Conservation (phyloP, 2,888 invertebrate genomes). For the Gnatocerus cornutus region DNA sequence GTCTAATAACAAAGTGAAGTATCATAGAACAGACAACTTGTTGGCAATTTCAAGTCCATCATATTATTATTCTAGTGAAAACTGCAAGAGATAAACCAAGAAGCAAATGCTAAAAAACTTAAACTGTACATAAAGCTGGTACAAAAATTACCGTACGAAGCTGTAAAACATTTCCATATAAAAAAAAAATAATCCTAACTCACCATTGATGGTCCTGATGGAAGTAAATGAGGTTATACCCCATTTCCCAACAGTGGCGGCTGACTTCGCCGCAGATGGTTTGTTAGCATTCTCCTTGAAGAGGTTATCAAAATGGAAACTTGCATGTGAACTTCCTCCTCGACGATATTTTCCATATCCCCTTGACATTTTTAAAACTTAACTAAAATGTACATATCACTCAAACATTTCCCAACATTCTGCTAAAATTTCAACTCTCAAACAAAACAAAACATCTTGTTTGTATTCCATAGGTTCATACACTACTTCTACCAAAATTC, state of each 20-base stretch:
- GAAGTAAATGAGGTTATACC: conserved; percentile 95
- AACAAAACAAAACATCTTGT: conserved; percentile 3
- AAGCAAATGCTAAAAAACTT: no score
- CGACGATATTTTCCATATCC: conserved; percentile 72
- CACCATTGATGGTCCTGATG: conserved; percentile 86
- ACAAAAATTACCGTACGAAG: no score
- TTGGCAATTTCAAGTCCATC: no score
- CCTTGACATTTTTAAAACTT: conserved; percentile 67
- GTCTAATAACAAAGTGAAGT: no score
- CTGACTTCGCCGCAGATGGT: conserved; percentile 90
- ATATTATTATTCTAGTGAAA: no score
- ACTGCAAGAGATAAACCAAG: no score
- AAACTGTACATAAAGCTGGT: no score
- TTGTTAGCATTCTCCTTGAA: conserved; percentile 88
- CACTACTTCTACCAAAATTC: conserved; percentile 7
- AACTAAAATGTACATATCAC: conserved; percentile 17
- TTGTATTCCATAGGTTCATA: conserved; percentile 8
- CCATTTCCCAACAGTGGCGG: conserved; percentile 95
- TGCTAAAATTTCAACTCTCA: conserved; percentile 11
- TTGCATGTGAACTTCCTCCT: conserved; percentile 70
- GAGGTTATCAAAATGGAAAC: conserved; percentile 79
- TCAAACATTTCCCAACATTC: conserved; percentile 26
- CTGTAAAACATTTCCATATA: not conserved
- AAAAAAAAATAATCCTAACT: conserved; percentile 53
- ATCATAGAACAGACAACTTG: no score